Conservation (phyloP, 2,113 vertebrate genomes). For the Ameiurus melas region DNA sequence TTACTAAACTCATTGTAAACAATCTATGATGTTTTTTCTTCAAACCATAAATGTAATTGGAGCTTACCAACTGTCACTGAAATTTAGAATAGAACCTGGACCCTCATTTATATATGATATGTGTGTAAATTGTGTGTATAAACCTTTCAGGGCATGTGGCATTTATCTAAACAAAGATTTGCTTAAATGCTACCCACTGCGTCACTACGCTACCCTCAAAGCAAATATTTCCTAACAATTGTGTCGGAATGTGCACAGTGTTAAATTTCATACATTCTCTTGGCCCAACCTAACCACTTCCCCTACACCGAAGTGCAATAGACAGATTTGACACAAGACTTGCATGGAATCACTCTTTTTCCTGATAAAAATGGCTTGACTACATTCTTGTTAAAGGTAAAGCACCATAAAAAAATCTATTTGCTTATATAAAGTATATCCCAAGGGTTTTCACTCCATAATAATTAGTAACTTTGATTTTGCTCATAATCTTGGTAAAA, state of each 20-base stretch:
- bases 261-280: background rate
- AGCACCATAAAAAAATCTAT: background rate
- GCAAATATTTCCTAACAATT: background rate
- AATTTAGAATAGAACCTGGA: background rate
- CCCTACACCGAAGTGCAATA: background rate
- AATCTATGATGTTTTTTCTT: background rate
- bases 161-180: background rate
- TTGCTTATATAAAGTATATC: background rate
- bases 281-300: background rate
- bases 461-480: background rate
- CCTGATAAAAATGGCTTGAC: background rate
- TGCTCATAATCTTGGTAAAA: too few species aligned
- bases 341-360: background rate
- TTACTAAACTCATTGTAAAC: background rate
- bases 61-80: background rate
- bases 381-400: background rate
- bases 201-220: background rate
- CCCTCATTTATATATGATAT: background rate
- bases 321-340: background rate
- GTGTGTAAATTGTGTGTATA: background rate
- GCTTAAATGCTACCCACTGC: background rate
- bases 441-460: background rate
- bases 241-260: background rate
- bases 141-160: conserved; percentile 3
- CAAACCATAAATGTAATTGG: background rate